Evolutionary conservation across 1,140 invertebrate species (phyloP), one percentile per base, ranked within the genome.

Genomic region (Calycopis cecrops): DNA sequence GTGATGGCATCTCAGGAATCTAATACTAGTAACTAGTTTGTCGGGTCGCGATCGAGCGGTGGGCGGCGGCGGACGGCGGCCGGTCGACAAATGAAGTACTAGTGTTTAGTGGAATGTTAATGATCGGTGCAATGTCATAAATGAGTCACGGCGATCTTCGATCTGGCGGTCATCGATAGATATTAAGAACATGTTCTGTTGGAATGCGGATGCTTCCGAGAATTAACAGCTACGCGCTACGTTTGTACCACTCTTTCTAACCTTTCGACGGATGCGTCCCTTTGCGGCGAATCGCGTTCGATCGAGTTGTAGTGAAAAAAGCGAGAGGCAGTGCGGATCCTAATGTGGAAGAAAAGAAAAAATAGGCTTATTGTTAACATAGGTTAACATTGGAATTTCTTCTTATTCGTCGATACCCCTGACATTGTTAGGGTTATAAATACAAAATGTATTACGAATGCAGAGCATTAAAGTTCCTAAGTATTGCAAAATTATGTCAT

Each of bases 121-220:
- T 76, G 68, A 71, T 59, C 72, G 67, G 70, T 82, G 76, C 80
- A 79, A 53, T 79, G 69, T 75, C 74, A 71, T 74, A 72, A 74
- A 70, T 85, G 76, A 78, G 57, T 82, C 74, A 85, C 60, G 62
- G 35, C 57, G 73, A 72, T 73, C 59, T 70, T 71, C 63, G 63
- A 67, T 56, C 63, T 57, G 65, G 52, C 67, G 63, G 62, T 57
- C 63, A 67, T 48, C 64, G 59, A 59, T 65, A 72, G 65, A 74
- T 69, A 78, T 73, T 73, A 67, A 76, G 77, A 78, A 79, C 77
- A 77, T 73, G 74, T 72, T 76, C 63, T 67, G 28, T 62, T 62
- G 73, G 64, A 66, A 66, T 83, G 81, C 77, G 81, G 77, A 82
- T 78, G 72, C 71, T 75, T 79, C 73, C 78, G 70, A 72, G 70